phyloP scores from a whole-genome alignment of 2,888 invertebrate species.

The Metalampra italica region DNA sequence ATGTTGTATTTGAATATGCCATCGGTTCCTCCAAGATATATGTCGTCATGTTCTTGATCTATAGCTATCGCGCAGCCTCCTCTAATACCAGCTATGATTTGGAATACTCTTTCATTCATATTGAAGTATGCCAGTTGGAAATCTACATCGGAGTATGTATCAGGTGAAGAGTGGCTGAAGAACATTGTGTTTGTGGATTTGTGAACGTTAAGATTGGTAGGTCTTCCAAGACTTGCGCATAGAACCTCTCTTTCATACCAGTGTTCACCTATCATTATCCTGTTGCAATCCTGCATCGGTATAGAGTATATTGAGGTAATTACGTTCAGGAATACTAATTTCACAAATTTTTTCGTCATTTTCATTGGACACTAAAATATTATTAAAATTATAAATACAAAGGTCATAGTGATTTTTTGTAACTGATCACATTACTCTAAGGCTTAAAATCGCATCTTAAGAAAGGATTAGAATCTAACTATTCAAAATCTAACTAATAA shows the following conservation, averaged over 20 bases:
- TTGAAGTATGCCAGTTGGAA: constrained; percentile 46
- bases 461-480: too few species aligned
- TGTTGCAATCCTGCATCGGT: constrained; percentile 34
- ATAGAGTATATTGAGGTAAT: constrained; percentile 8
- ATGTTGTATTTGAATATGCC: constrained; percentile 58
- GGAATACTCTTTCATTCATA: constrained; percentile 38
- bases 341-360: background rate
- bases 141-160: constrained; percentile 45
- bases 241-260: constrained; percentile 46
- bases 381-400: background rate
- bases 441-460: too few species aligned
- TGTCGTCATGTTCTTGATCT: constrained; percentile 42
- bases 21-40: constrained; percentile 55
- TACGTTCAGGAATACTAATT: constrained; percentile 14
- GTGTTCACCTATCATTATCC: constrained; percentile 35
- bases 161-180: constrained; percentile 45
- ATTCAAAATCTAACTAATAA: too few species aligned
- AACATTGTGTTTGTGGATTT: constrained; percentile 43
- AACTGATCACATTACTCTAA: too few species aligned
- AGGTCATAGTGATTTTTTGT: too few species aligned
- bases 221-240: constrained; percentile 36
- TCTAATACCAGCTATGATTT: constrained; percentile 42
- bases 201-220: constrained; percentile 46
- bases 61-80: constrained; percentile 54
- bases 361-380: background rate